These are phyloP conservation scores for Trogon melanurus DNA, from an alignment of 2,113 vertebrate species.

Conservation along the genomic window DNA sequence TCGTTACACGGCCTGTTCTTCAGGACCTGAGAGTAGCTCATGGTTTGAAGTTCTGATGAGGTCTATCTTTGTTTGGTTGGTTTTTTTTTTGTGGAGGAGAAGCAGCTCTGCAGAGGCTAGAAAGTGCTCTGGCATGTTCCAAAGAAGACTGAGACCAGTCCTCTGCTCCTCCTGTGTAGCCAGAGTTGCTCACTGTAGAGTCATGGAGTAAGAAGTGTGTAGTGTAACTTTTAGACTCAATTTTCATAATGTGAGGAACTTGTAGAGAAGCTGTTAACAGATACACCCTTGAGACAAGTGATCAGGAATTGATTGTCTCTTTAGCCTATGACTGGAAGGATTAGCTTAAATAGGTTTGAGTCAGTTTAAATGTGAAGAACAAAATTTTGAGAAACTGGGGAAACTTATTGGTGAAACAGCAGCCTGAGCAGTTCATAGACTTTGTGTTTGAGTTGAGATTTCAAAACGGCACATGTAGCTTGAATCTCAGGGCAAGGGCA, in stretches of 20 bases:
- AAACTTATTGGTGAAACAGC: not conserved
- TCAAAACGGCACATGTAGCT: not conserved
- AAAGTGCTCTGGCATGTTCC: rapidly evolving
- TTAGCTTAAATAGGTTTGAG: not conserved
- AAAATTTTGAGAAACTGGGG: not conserved
- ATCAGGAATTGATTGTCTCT: not conserved
- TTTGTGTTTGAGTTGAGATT: not conserved
- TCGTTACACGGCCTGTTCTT: not conserved
- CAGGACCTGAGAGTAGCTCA: not conserved
- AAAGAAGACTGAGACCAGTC: not conserved
- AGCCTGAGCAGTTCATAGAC: not conserved
- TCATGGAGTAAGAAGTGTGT: not conserved
- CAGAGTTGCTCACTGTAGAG: not conserved
- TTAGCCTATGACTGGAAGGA: not conserved
- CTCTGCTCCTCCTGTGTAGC: not conserved
- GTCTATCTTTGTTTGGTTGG: not conserved
- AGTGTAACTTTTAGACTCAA: not conserved
- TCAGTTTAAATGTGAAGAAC: not conserved
- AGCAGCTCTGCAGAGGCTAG: not conserved
- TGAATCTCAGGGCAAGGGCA: not conserved
- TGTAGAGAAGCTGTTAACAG: not conserved
- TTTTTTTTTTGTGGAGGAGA: not conserved
- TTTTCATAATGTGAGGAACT: not conserved
- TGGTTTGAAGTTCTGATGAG: not conserved
- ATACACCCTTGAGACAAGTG: not conserved